phyloP scores from a whole-genome alignment of 2,113 vertebrate genomes.

The Podarcis muralis region DNA sequence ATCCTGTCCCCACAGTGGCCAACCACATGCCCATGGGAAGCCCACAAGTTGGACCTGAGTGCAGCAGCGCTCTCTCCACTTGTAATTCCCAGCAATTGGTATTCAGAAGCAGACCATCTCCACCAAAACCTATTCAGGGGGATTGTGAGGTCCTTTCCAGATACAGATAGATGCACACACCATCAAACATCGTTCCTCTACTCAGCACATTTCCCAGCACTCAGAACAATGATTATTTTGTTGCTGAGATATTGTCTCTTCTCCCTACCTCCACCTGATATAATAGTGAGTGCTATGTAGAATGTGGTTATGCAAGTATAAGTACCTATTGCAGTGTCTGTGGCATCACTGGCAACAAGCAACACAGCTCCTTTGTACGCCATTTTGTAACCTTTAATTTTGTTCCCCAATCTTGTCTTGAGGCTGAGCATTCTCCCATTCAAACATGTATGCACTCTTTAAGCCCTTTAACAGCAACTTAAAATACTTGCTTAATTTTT shows the following conservation, averaged over 20 bases:
- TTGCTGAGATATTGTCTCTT: background rate
- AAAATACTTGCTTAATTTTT: background rate
- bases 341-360: background rate
- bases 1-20: too few species aligned
- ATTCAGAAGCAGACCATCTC: too few species aligned
- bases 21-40: too few species aligned
- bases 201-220: background rate
- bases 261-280: background rate
- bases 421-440: background rate
- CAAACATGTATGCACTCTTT: background rate
- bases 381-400: background rate
- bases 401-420: background rate
- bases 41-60: too few species aligned
- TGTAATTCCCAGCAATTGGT: too few species aligned
- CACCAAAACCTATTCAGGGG: background rate
- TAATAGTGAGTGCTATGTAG: background rate
- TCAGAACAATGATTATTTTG: background rate
- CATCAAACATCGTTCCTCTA: background rate
- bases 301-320: background rate
- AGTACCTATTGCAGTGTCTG: background rate
- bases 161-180: background rate
- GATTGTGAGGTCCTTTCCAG: background rate
- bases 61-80: too few species aligned
- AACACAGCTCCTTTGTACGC: background rate
- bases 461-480: background rate